Conservation (phyloP, 2,797 vertebrate species). For the Aeoliscus strigatus region DNA sequence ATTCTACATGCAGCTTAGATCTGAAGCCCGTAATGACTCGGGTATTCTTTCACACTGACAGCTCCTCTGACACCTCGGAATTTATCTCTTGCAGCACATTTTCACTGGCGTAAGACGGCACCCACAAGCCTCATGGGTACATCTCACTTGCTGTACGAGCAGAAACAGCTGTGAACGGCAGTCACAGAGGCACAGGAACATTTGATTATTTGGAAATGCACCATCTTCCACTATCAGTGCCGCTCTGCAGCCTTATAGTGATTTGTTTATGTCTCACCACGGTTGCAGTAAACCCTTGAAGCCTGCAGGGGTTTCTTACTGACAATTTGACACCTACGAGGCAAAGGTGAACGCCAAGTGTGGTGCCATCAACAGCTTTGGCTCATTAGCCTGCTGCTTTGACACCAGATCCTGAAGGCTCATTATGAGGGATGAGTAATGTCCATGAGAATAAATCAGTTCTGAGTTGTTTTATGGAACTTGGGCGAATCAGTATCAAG, state of each 20-base stretch:
- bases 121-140: constrained; percentile 24
- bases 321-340: constrained; percentile 58
- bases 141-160: constrained; percentile 51
- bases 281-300: constrained; percentile 36
- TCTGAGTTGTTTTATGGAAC: constrained; percentile 20
- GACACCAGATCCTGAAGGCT: constrained; percentile 47
- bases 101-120: constrained; percentile 56
- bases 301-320: constrained; percentile 33
- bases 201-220: constrained; percentile 54
- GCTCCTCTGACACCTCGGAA: constrained; percentile 70
- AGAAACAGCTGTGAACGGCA: constrained; percentile 60
- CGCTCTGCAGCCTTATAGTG: constrained; percentile 24
- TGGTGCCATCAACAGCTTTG: constrained; percentile 58
- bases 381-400: constrained; percentile 61
- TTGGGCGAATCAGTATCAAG: constrained; percentile 21
- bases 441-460: constrained; percentile 44
- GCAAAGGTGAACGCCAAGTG: constrained; percentile 58
- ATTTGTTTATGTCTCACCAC: constrained; percentile 40
- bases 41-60: constrained; percentile 68
- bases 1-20: constrained; percentile 49
- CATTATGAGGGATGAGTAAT: constrained; percentile 47
- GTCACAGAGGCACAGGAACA: constrained; percentile 18
- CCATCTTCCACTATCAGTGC: no score
- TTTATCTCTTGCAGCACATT: constrained; percentile 66
- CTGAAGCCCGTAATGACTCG: constrained; percentile 64